Percentiles rank a stretch among this genome's conserved stretches.
phyloP scores from a whole-genome alignment of 2,113 vertebrate genomes.

The Microtus montanus region DNA sequence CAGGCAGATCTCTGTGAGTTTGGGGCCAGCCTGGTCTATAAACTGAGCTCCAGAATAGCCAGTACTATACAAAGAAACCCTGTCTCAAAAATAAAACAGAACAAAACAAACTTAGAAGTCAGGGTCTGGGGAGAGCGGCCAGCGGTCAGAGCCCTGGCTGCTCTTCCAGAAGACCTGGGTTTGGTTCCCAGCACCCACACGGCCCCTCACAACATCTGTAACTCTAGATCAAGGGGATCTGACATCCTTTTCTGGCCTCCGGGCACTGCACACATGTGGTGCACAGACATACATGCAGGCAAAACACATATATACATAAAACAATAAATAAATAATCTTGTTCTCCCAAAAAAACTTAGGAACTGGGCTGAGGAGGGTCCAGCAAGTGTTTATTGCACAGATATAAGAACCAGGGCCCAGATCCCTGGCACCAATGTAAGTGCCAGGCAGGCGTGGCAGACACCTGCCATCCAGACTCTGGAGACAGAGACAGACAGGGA shows the following conservation, averaged over 20 bases:
- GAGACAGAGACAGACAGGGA: neutral
- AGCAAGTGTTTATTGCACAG: neutral
- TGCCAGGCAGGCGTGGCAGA: neutral
- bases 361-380: neutral
- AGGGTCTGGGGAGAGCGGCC: neutral
- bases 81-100: neutral
- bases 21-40: neutral
- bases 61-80: neutral
- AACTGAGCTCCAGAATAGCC: neutral
- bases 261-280: neutral
- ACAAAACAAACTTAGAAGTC: neutral
- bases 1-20: neutral
- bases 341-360: too few relatives aligned
- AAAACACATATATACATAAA: neutral
- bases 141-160: neutral
- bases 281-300: neutral
- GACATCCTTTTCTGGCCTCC: neutral
- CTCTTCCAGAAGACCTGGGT: neutral
- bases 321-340: neutral
- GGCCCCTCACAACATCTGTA: neutral
- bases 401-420: neutral
- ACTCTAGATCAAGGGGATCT: neutral
- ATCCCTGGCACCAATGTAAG: neutral
- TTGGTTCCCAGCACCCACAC: neutral
- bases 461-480: neutral